A percentile compares a stretch with the other conserved stretches of the same genome.
These are phyloP conservation scores for Oreochromis tanganicae DNA, from an alignment of 2,113 vertebrate genomes.

Conservation along the genomic window DNA sequence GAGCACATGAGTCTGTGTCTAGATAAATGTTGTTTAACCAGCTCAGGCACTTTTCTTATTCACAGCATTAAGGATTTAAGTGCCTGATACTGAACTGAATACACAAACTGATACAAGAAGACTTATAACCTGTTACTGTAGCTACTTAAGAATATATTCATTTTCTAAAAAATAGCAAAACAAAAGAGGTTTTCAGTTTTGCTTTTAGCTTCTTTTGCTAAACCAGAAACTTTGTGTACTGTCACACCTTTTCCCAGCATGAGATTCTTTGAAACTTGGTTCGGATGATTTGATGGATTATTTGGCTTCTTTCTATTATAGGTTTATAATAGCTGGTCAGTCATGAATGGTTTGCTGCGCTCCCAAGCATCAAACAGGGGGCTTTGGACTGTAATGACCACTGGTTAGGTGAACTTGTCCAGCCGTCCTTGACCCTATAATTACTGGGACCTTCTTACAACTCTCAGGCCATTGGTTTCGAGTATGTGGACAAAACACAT, in stretches of 20 bases:
- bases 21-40: neutral
- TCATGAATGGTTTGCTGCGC: neutral
- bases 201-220: neutral
- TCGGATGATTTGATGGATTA: neutral
- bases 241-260: neutral
- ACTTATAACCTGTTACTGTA: neutral
- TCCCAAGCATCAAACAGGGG: neutral
- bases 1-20: neutral
- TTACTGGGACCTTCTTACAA: constrained; percentile 23
- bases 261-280: neutral
- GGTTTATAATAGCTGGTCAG: neutral
- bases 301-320: neutral
- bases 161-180: neutral
- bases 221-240: neutral
- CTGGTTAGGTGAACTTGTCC: constrained; percentile 30
- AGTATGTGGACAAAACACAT: neutral
- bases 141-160: neutral
- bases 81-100: neutral
- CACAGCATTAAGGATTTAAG: neutral
- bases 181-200: neutral
- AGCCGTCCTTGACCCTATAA: constrained; percentile 10
- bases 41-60: neutral
- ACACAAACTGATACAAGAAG: neutral
- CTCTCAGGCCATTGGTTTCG: neutral
- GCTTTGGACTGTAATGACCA: constrained; percentile 23